Base-by-base conservation (phyloP, 2,113 vertebrate genomes). In the Heterotis niloticus region DNA sequence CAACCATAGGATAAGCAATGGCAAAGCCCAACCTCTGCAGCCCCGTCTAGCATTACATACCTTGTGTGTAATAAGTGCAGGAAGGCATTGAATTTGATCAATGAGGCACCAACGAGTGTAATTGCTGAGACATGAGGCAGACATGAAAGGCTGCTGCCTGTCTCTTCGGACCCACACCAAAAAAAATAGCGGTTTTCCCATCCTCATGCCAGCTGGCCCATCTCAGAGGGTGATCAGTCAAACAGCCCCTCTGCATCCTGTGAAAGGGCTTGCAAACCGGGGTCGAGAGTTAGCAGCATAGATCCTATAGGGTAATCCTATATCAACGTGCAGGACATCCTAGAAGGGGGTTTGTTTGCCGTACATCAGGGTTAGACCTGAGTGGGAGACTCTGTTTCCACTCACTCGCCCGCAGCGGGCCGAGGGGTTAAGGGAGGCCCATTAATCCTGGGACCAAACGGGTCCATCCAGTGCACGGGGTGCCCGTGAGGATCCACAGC, bases 371-470 rank as follows among this genome's bases (percentile, higher is more conserved):
- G 60, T 28, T 29, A 52, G 75, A 23, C 59, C 20, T 24, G 75
- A 52, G 34, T 65, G 18, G 20, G 23, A 12, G 26, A 12, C 59
- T 52, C 60, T 65, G 20, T 29, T 65, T 65, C 60, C 44, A 26
- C 23, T 76, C 62, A 76, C 20, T 62, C 62, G 20, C 62, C 62
- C 28, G 62, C 5, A n/a, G 20, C 13, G 60, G 75, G 60, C 26
- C n/a, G 20, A 4, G 29, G 24, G 75, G 75, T 76, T 76, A 76
- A 52, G n/a, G 73, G 26, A 75, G 34, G 57, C 57, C 56, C 73
- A 75, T 75, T 75, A 75, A 75, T 75, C 73, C 73, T 75, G 2
- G 24, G 57, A 57, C 56, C 28, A 75, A 75, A 62, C 60, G 28
- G 20, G 59, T 62, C 73, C 73, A 75, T 75, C 56, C 73, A 75